These are phyloP conservation scores for Tipula vernalis DNA, from an alignment of 2,888 invertebrate species.

Conservation along the genomic window DNA sequence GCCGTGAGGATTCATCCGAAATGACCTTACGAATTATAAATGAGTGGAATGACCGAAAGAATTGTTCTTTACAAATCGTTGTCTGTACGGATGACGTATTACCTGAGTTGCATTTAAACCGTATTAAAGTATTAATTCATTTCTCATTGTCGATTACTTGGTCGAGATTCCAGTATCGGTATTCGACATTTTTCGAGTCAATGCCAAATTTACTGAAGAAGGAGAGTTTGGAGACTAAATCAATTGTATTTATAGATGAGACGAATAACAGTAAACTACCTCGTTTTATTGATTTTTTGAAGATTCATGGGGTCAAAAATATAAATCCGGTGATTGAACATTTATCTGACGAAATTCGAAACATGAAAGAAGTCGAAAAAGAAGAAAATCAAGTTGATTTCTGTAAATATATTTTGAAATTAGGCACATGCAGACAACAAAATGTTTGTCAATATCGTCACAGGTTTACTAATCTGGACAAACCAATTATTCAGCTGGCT, in stretches of 20 bases:
- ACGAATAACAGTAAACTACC: not conserved
- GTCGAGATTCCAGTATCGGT: not conserved
- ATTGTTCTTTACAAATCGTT: not conserved
- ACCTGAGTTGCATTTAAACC: not conserved
- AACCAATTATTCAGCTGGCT: not conserved
- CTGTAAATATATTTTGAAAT: not conserved
- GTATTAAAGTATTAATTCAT: not conserved
- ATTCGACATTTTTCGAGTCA: not conserved
- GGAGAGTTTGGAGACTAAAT: not conserved
- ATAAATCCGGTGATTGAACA: not conserved
- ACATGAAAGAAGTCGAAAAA: not conserved
- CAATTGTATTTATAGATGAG: not conserved
- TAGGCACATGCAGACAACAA: not conserved
- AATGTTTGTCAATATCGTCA: not conserved
- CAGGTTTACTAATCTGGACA: not conserved
- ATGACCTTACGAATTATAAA: not conserved
- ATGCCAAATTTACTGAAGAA: constrained; percentile 5
- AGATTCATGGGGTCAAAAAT: not conserved
- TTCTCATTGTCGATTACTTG: not conserved
- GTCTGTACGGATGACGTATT: not conserved
- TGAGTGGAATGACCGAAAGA: not conserved
- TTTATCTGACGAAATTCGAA: not conserved
- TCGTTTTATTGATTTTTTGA: not conserved
- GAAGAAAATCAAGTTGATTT: not conserved
- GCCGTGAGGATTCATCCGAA: not conserved